Percentiles rank a stretch among this genome's conserved stretches.
Conservation (phyloP, 2,888 invertebrate genomes). For the Drymonia ruficornis region DNA sequence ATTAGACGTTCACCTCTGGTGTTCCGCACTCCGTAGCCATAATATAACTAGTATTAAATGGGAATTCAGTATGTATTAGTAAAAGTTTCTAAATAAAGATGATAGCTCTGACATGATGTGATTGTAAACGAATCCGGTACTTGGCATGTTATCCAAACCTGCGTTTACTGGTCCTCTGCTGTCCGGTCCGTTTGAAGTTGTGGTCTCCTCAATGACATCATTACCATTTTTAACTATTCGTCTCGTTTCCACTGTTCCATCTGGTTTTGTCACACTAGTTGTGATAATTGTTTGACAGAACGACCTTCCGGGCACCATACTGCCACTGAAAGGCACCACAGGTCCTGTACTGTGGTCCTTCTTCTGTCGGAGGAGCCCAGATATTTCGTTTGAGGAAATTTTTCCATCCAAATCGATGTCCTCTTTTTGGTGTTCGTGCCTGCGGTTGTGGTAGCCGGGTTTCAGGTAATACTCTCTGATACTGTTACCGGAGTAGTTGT, state of each 20-base stretch:
- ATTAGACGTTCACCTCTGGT: too few species aligned
- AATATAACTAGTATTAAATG: constrained; percentile 15
- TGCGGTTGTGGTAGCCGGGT: constrained; percentile 64
- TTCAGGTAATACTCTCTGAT: constrained; percentile 76
- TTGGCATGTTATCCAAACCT: constrained; percentile 52
- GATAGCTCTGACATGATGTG: constrained; percentile 59
- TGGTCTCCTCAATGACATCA: constrained; percentile 70
- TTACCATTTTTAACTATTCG: constrained; percentile 73
- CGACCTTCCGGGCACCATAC: constrained; percentile 62
- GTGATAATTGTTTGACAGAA: constrained; percentile 77
- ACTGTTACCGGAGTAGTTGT: constrained; percentile 53
- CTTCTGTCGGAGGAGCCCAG: constrained; percentile 67
- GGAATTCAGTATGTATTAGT: constrained; percentile 41
- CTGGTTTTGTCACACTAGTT: constrained; percentile 72
- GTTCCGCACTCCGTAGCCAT: too few species aligned
- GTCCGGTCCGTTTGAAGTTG: constrained; percentile 51
- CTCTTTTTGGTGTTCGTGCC: constrained; percentile 49
- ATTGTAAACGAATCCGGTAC: constrained; percentile 51
- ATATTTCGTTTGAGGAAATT: constrained; percentile 73
- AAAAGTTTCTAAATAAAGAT: constrained; percentile 66
- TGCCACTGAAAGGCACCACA: constrained; percentile 55
- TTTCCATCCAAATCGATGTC: constrained; percentile 75
- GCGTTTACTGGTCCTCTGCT: constrained; percentile 40
- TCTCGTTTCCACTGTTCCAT: constrained; percentile 71
- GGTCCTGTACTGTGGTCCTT: constrained; percentile 41